phyloP scores from a whole-genome alignment of 2,888 invertebrate genomes.

The Palloptera scutellata region DNA sequence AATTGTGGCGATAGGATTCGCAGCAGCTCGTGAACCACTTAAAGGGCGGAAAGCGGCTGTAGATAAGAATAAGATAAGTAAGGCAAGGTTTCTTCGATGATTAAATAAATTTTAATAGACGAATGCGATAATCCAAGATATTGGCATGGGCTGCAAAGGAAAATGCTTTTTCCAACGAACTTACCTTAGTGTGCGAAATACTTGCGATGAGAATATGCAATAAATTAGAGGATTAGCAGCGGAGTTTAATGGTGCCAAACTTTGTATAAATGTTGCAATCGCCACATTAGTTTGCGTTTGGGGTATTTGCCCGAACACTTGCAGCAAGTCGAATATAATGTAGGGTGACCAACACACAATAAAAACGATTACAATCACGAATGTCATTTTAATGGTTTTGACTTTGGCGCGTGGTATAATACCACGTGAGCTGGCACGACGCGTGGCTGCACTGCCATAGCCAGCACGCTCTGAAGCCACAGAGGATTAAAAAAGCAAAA shows the following conservation, averaged over 20 bases:
- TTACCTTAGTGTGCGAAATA: conserved; percentile 86
- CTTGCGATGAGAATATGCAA: conserved; percentile 89
- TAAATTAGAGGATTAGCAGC: conserved; percentile 95
- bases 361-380: conserved; percentile 94
- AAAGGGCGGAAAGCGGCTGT: conserved; percentile 70
- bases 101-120: too few relatives aligned
- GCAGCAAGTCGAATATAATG: conserved; percentile 89
- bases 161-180: conserved; percentile 27
- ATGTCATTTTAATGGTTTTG: conserved; percentile 97
- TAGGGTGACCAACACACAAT: conserved; percentile 96
- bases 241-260: conserved; percentile 89
- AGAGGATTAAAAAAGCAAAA: too few relatives aligned
- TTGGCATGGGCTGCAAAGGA: too few relatives aligned
- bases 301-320: conserved; percentile 86
- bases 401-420: conserved; percentile 95
- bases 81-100: too few relatives aligned
- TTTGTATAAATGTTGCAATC: conserved; percentile 89
- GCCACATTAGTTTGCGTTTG: conserved; percentile 81
- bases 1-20: conserved; percentile 56
- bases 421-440: conserved; percentile 88
- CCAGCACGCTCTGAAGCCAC: conserved; percentile 49
- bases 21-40: conserved; percentile 73
- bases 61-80: conserved; percentile 18
- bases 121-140: too few relatives aligned
- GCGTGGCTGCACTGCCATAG: conserved; percentile 67